Percentiles rank a stretch among this genome's conserved stretches.
Conservation (phyloP, 2,888 invertebrate species). For the Plebejus argus region DNA sequence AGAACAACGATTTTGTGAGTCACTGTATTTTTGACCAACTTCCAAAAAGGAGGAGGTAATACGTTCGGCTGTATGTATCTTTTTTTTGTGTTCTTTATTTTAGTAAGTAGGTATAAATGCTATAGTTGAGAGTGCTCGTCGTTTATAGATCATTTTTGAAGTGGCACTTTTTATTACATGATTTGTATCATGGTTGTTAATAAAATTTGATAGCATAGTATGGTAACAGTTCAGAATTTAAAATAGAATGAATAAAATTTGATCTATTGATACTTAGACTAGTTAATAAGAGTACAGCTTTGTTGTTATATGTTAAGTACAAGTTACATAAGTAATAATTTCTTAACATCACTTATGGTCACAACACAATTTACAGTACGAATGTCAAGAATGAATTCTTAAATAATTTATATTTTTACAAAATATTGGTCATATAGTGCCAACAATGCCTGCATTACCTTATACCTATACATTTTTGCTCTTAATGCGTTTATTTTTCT, state of each 20-base stretch:
- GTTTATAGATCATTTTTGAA: neutral
- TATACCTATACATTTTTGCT: no score
- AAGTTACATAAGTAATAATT: neutral
- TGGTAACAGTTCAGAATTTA: neutral
- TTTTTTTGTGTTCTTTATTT: neutral
- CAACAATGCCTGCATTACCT: neutral
- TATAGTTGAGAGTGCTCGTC: neutral
- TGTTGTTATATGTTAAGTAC: neutral
- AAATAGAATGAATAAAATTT: neutral
- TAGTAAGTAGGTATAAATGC: neutral
- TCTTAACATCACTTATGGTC: neutral
- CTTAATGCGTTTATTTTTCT: no score
- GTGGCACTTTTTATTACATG: neutral
- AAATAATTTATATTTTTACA: neutral
- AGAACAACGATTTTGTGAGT: conserved; percentile 1
- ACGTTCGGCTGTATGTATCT: no score
- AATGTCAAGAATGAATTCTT: neutral
- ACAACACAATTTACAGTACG: neutral
- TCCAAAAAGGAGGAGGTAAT: no score
- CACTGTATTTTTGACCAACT: no score
- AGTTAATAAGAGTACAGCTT: neutral
- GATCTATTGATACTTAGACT: neutral
- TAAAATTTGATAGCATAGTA: neutral
- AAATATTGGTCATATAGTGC: neutral
- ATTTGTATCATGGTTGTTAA: neutral